Evolutionary conservation across 2,113 vertebrate species (phyloP), one percentile per base, ranked within the genome.

Genomic region (Empidonax alnorum): DNA sequence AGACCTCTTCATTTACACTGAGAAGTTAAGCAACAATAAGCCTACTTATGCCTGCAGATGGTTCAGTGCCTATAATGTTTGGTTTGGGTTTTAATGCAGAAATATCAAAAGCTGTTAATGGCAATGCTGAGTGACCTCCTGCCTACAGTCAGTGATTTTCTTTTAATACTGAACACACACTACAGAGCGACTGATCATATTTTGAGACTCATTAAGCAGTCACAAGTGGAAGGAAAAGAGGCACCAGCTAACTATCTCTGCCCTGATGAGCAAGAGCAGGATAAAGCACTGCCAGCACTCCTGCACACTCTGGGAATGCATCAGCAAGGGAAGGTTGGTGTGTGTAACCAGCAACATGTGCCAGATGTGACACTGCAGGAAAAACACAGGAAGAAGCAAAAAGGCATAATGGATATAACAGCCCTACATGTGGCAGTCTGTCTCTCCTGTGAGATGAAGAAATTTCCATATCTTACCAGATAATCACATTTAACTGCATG

Each of bases 21-120:
- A 90, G 88, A 95, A 91, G 82, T 93, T 93, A 80, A 92, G 77
- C 80, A 94, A 94, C 72, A 96, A 87, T 92, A 93, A 94, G 62
- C 77, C 63, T 68, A 61, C 75, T 95, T 94, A 84, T 28, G 76
- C 80, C 84, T 89, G 73, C 89, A 93, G 93, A 89, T 96, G 94
- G 73, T 89, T 93, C 68, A 41, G 47, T 67, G 89, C 69, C 83
- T 81, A 3, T 83, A 90, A 87, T 75, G 80, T 82, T 92, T 89
- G 81, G 77, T 42, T 95, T 94, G 87, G 62, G 84, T 78, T 92
- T 95, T 91, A 89, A 82, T 37, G 77, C 58, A 92, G 77, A 84
- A 95, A 84, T 87, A 91, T 72, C 91, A 91, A 67, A 92, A 94
- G 81, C 91, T 87, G 76, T 68, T 92, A 78, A 77, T 46, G 69